phyloP scores from a whole-genome alignment of 2,888 invertebrate genomes.

The Pseudanteris insignis region DNA sequence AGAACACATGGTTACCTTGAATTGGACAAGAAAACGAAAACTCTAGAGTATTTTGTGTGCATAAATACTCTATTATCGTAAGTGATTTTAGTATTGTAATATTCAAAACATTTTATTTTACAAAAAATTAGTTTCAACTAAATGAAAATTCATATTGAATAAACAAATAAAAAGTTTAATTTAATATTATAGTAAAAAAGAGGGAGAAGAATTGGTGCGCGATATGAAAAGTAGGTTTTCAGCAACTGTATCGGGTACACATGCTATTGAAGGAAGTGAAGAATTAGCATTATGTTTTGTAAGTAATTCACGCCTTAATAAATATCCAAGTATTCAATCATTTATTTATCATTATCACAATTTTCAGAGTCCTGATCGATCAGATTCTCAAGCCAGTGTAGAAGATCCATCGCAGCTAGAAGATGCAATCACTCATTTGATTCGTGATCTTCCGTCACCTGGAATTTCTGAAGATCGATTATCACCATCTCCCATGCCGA shows the following conservation, averaged over 20 bases:
- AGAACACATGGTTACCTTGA: conserved; percentile 86
- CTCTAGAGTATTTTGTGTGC: conserved; percentile 86
- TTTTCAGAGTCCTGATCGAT: conserved; percentile 42
- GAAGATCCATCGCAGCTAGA: conserved; percentile 79
- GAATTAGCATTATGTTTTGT: conserved; percentile 45
- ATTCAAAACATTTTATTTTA: too few relatives aligned
- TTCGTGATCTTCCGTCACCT: conserved; percentile 68
- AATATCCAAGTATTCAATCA: too few relatives aligned
- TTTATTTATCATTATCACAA: too few relatives aligned
- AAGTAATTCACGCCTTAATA: too few relatives aligned
- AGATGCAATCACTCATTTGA: conserved; percentile 77
- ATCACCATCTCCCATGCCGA: conserved; percentile 51
- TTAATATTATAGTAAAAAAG: conserved; percentile 70
- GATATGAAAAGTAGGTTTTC: conserved; percentile 85
- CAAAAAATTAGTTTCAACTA: too few relatives aligned
- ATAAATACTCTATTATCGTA: conserved; percentile 78
- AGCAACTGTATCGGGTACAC: conserved; percentile 67
- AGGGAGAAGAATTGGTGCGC: conserved; percentile 76
- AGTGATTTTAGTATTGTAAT: conserved; percentile 49
- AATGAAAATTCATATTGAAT: too few relatives aligned
- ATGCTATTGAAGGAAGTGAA: conserved; percentile 32
- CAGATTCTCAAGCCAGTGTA: conserved; percentile 68
- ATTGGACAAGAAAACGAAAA: conserved; percentile 78
- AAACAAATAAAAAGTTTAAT: too few relatives aligned
- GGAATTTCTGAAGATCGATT: conserved; percentile 56